Conservation (phyloP, 2,888 invertebrate species). For the Orthonychiurus folsomi region DNA sequence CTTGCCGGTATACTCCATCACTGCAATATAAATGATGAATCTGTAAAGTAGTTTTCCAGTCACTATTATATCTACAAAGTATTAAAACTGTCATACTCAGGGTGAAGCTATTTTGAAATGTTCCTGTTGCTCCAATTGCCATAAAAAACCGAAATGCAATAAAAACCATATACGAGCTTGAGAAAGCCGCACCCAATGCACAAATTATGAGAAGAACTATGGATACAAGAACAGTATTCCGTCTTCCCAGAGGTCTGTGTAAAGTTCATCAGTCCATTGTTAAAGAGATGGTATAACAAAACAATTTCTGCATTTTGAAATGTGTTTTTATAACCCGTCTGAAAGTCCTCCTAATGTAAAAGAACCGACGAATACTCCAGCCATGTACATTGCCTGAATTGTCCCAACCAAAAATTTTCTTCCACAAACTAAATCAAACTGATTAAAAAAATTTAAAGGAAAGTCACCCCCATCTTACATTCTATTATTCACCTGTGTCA, state of each 20-base stretch:
- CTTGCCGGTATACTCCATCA: constrained; percentile 35
- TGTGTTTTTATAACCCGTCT: constrained; percentile 5
- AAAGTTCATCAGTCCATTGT: too few relatives aligned
- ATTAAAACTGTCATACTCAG: constrained; percentile 18
- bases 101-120: constrained; percentile 36
- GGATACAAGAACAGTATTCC: constrained; percentile 27
- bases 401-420: constrained; percentile 29
- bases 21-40: constrained; percentile 14
- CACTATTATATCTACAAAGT: neutral
- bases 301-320: neutral
- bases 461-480: neutral
- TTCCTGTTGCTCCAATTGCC: constrained; percentile 35
- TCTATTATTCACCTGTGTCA: constrained; percentile 26
- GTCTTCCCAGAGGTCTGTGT: constrained; percentile 31
- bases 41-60: neutral
- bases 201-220: constrained; percentile 20
- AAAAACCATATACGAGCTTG: constrained; percentile 23
- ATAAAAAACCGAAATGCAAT: constrained; percentile 32
- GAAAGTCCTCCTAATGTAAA: constrained; percentile 31
- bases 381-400: constrained; percentile 35
- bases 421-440: constrained; percentile 36
- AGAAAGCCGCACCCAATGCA: constrained; percentile 29
- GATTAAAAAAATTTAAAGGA: neutral
- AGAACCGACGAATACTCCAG: constrained; percentile 32
- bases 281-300: neutral